phyloP scores from a whole-genome alignment of 92 coral and sea anemone species.

The Umimayanthus kanabou region DNA sequence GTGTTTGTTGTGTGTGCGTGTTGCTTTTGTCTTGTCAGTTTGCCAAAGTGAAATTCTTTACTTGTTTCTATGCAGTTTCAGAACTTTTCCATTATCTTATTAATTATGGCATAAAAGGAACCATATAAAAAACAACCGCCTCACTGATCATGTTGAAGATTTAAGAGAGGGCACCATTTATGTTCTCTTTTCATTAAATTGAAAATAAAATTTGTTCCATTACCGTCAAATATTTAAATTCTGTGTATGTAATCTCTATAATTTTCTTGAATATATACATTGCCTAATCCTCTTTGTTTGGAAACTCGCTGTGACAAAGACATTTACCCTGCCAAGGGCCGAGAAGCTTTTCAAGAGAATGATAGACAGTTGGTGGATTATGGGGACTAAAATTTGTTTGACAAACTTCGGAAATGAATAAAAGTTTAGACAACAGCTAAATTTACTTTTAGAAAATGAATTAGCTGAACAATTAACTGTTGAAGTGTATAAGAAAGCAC shows the following conservation, averaged over 20 bases:
- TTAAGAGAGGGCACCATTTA: too few species aligned
- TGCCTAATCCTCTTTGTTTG: too few species aligned
- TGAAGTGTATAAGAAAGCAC: neutral
- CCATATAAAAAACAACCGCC: neutral
- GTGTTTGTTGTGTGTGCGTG: neutral
- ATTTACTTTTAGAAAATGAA: slow-evolving; percentile 2
- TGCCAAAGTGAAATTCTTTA: neutral
- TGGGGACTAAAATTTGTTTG: neutral
- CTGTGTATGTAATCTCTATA: too few species aligned
- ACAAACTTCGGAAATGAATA: slow-evolving; percentile 11
- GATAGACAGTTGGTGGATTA: neutral
- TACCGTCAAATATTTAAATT: too few species aligned
- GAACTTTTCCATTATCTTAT: neutral
- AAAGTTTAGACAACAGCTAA: neutral
- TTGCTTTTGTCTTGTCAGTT: neutral
- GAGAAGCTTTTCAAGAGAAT: neutral
- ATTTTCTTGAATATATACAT: too few species aligned
- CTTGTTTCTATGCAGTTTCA: neutral
- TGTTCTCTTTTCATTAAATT: too few species aligned
- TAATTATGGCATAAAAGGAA: too few species aligned
- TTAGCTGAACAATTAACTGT: neutral
- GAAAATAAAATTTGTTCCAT: too few species aligned
- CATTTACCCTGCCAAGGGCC: neutral
- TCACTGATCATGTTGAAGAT: too few species aligned
- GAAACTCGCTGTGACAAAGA: too few species aligned